A percentile compares a stretch with the other conserved stretches of the same genome.
phyloP scores from a whole-genome alignment of 2,888 invertebrate genomes.

The Orthosia gothica region DNA sequence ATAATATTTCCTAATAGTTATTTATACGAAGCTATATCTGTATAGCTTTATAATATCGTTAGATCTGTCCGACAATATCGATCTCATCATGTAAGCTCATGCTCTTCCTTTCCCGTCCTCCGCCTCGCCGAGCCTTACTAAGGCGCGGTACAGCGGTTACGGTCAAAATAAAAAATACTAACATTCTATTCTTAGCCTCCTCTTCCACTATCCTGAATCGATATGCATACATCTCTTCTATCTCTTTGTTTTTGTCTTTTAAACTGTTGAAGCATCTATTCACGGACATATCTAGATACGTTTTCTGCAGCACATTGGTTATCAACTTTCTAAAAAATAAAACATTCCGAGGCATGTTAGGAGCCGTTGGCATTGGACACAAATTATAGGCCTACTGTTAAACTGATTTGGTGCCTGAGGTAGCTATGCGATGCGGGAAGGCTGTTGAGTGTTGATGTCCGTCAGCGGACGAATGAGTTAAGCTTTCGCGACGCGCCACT shows the following conservation, averaged over 20 bases:
- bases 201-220: slow-evolving; percentile 68
- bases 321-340: slow-evolving; percentile 72
- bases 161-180: slow-evolving; percentile 15
- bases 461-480: background rate
- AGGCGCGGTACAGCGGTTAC: too few species aligned
- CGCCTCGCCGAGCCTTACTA: too few species aligned
- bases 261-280: slow-evolving; percentile 60
- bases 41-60: too few species aligned
- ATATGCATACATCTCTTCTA: slow-evolving; percentile 57
- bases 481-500: background rate
- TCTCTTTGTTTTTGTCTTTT: slow-evolving; percentile 62
- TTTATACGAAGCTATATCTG: too few species aligned
- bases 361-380: background rate
- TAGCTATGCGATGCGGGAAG: background rate
- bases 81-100: too few species aligned
- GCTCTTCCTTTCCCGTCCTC: too few species aligned
- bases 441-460: background rate
- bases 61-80: too few species aligned
- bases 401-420: background rate
- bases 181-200: slow-evolving; percentile 76
- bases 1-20: too few species aligned
- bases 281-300: slow-evolving; percentile 75
- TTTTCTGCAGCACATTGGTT: slow-evolving; percentile 65
- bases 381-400: background rate
- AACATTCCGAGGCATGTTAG: background rate